phyloP scores from a whole-genome alignment of 2,113 vertebrate species.

The Aix galericulata region DNA sequence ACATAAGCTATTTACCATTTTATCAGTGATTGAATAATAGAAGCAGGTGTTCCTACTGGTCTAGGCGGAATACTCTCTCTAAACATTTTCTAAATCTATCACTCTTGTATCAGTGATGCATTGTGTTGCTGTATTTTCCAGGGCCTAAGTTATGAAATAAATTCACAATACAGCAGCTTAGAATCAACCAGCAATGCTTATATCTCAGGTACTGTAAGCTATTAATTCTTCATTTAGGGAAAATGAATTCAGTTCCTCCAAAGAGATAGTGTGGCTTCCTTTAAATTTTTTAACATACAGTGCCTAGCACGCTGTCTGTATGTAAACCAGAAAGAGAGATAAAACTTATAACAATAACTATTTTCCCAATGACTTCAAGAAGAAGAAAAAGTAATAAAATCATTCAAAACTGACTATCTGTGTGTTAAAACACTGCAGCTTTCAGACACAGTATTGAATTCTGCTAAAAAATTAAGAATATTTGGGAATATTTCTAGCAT shows the following conservation, averaged over 20 bases:
- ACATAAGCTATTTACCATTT: slow-evolving; percentile 78
- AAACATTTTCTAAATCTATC: slow-evolving; percentile 76
- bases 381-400: not conserved
- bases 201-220: slow-evolving; percentile 30
- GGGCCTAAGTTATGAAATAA: slow-evolving; percentile 60
- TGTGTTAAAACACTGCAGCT: not conserved
- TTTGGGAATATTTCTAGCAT: not conserved
- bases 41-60: slow-evolving; percentile 77
- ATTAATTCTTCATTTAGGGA: slow-evolving; percentile 58
- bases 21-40: slow-evolving; percentile 78
- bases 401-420: not conserved
- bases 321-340: not conserved
- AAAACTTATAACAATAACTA: not conserved
- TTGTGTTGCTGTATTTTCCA: slow-evolving; percentile 64
- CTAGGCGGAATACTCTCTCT: slow-evolving; percentile 67
- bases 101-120: slow-evolving; percentile 69
- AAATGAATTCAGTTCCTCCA: slow-evolving; percentile 54
- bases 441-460: not conserved
- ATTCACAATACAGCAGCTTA: slow-evolving; percentile 49
- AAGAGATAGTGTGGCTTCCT: not conserved
- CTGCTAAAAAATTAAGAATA: not conserved
- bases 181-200: slow-evolving; percentile 40
- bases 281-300: not conserved
- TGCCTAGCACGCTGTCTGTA: not conserved
- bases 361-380: not conserved